phyloP scores from a whole-genome alignment of 1,140 invertebrate genomes.

The Neodiprion lecontei region DNA sequence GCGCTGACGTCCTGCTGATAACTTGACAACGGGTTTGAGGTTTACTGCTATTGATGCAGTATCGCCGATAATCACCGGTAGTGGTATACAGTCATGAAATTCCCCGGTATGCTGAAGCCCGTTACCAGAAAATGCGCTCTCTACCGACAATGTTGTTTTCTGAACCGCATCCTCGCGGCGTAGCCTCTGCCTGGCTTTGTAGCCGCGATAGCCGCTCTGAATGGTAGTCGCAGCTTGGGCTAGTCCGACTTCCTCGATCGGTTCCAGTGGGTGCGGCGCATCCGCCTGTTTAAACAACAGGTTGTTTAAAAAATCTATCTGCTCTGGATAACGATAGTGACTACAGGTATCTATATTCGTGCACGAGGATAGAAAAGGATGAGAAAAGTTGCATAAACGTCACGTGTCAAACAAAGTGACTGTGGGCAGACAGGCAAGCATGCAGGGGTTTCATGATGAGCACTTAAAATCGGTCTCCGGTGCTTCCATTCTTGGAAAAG shows the following conservation, averaged over 20 bases:
- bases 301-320: too few species aligned
- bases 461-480: too few species aligned
- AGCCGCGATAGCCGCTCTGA: constrained; percentile 59
- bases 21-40: background rate
- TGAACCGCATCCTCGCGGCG: constrained; percentile 40
- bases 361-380: too few species aligned
- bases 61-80: constrained; percentile 34
- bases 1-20: too few species aligned
- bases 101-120: constrained; percentile 51
- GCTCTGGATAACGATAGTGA: too few species aligned
- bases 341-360: too few species aligned
- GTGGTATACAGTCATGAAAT: constrained; percentile 53
- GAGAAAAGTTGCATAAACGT: too few species aligned
- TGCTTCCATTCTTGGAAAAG: too few species aligned
- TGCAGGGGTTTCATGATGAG: too few species aligned
- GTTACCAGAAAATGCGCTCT: constrained; percentile 35
- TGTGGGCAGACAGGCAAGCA: too few species aligned
- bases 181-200: constrained; percentile 44
- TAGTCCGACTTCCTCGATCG: constrained; percentile 25
- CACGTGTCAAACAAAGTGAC: too few species aligned
- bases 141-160: constrained; percentile 33
- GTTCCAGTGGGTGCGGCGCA: background rate
- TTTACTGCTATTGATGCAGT: background rate
- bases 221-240: constrained; percentile 58
- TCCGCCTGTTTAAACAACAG: background rate